Conservation (phyloP, 2,888 invertebrate genomes). For the Sarcophaga caerulescens region DNA sequence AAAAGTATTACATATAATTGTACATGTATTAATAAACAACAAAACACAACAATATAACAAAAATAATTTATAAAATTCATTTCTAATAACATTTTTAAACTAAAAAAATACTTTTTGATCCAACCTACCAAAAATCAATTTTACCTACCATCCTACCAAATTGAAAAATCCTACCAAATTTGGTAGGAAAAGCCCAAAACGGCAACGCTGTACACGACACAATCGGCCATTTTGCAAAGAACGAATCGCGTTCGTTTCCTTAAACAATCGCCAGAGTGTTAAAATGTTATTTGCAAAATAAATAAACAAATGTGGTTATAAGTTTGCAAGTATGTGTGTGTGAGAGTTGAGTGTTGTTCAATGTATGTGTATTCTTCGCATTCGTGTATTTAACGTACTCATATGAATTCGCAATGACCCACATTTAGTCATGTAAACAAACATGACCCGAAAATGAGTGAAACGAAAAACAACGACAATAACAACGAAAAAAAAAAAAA, state of each 20-base stretch:
- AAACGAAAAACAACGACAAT: constrained; percentile 72
- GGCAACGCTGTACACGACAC: too few species aligned
- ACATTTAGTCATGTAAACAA: constrained; percentile 78
- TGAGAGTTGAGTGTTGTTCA: constrained; percentile 26
- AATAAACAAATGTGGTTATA: constrained; percentile 17
- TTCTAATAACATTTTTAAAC: too few species aligned
- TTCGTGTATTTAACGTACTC: constrained; percentile 69
- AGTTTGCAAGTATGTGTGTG: constrained; percentile 22
- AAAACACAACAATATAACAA: too few species aligned
- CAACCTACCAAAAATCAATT: too few species aligned
- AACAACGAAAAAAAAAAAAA: constrained; percentile 65
- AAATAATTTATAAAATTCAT: too few species aligned
- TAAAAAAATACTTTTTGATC: too few species aligned
- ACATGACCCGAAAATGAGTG: constrained; percentile 78
- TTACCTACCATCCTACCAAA: too few species aligned
- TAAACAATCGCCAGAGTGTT: constrained; percentile 28
- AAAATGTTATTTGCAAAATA: constrained; percentile 19
- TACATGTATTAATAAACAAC: too few species aligned
- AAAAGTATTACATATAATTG: too few species aligned
- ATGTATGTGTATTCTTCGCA: constrained; percentile 47
- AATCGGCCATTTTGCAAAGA: background rate
- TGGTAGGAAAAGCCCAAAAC: too few species aligned
- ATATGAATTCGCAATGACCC: constrained; percentile 76
- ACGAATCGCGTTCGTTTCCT: constrained; percentile 3
- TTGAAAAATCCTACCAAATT: too few species aligned